These are phyloP conservation scores for Hypsibius dujardini DNA, from an alignment of 1,140 invertebrate genomes.

Conservation along the genomic window DNA sequence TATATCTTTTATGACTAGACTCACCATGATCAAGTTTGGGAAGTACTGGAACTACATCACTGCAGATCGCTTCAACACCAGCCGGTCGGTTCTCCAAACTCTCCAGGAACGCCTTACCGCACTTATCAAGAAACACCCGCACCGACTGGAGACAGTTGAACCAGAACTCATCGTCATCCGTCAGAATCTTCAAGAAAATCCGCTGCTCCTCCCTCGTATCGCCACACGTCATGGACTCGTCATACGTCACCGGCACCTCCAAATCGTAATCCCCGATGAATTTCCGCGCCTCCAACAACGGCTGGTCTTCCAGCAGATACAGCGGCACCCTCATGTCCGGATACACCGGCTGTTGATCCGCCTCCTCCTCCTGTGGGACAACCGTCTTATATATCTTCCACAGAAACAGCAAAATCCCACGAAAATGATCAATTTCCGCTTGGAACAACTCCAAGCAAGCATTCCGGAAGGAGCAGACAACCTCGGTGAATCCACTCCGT, in stretches of 20 bases:
- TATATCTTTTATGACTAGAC: not conserved
- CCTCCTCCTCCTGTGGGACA: not conserved
- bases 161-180: not conserved
- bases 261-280: not conserved
- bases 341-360: not conserved
- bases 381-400: not conserved
- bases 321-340: not conserved
- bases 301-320: not conserved
- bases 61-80: no score
- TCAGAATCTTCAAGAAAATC: not conserved
- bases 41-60: not conserved
- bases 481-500: not conserved
- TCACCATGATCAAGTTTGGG: not conserved
- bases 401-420: not conserved
- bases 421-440: slow-evolving; percentile 11
- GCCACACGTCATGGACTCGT: not conserved
- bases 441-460: not conserved
- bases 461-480: not conserved
- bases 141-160: not conserved
- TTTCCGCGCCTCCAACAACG: not conserved
- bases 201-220: not conserved
- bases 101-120: not conserved
- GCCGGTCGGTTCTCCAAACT: not conserved
- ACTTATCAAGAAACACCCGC: slow-evolving; percentile 3
- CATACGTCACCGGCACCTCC: not conserved